Conservation (phyloP, 2,113 vertebrate genomes). For the Pygoscelis antarcticus region DNA sequence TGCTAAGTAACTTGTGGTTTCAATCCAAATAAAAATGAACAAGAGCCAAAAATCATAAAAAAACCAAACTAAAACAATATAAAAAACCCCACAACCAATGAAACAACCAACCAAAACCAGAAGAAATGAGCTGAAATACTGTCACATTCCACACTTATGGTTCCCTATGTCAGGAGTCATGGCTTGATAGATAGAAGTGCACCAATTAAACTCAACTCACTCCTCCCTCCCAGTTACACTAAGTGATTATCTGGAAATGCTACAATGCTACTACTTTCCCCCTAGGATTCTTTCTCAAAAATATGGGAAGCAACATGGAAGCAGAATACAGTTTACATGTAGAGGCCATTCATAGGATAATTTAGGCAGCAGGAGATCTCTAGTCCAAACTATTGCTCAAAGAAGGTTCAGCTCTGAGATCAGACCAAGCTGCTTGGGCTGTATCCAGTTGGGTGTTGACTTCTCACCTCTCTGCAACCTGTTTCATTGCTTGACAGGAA, state of each 20-base stretch:
- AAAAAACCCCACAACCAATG: fast-evolving
- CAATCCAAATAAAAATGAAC: not conserved
- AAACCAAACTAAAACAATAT: not conserved
- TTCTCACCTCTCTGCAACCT: not conserved
- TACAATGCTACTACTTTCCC: not conserved
- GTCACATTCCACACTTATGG: not conserved
- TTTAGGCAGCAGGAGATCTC: not conserved
- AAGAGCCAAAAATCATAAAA: not conserved
- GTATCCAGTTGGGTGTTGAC: not conserved
- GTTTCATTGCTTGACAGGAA: not conserved
- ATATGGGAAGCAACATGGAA: not conserved
- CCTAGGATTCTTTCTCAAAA: not conserved
- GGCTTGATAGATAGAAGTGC: not conserved
- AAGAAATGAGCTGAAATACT: not conserved
- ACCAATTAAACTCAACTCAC: not conserved
- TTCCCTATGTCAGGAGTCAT: not conserved
- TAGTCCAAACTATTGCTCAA: not conserved
- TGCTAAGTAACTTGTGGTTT: not conserved
- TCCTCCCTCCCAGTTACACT: not conserved
- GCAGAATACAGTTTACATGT: not conserved
- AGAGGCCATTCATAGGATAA: not conserved
- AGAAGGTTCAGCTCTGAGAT: not conserved
- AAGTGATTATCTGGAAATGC: not conserved
- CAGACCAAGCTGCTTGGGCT: not conserved
- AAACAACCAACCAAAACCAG: not conserved